Evolutionary conservation across 2,888 invertebrate species (phyloP).

Genomic region (Globia sparganii): DNA sequence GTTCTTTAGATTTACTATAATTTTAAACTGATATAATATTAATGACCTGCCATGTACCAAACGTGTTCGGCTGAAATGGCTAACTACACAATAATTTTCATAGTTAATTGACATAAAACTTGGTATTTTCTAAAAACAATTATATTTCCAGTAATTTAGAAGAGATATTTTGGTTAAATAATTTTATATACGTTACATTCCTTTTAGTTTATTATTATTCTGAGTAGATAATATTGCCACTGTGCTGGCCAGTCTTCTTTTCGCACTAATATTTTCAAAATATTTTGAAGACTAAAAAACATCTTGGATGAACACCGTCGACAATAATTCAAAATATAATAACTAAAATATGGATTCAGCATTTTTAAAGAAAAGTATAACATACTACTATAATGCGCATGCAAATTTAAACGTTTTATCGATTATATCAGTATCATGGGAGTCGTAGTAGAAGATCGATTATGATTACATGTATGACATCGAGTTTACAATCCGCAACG

Average conservation of each 20-base stretch:
- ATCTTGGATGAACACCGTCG: neutral
- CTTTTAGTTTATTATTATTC: too few relatives aligned
- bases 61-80: too few relatives aligned
- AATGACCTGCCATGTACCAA: too few relatives aligned
- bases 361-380: neutral
- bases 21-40: too few relatives aligned
- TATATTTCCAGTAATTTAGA: too few relatives aligned
- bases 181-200: too few relatives aligned
- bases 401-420: slow-evolving; percentile 16
- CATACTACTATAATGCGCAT: neutral
- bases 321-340: neutral
- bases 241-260: neutral
- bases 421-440: slow-evolving; percentile 18
- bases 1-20: too few relatives aligned
- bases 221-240: too few relatives aligned
- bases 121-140: too few relatives aligned
- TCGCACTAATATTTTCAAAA: neutral
- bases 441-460: slow-evolving; percentile 23
- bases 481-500: slow-evolving; percentile 30
- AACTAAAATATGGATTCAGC: neutral
- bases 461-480: slow-evolving; percentile 8
- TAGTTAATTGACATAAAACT: too few relatives aligned
- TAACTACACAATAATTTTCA: too few relatives aligned
- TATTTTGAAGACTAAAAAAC: neutral
- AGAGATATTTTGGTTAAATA: too few relatives aligned